Percentiles rank a stretch among this genome's conserved stretches.
Conservation (phyloP, 2,888 invertebrate species). For the Nysson spinosus region DNA sequence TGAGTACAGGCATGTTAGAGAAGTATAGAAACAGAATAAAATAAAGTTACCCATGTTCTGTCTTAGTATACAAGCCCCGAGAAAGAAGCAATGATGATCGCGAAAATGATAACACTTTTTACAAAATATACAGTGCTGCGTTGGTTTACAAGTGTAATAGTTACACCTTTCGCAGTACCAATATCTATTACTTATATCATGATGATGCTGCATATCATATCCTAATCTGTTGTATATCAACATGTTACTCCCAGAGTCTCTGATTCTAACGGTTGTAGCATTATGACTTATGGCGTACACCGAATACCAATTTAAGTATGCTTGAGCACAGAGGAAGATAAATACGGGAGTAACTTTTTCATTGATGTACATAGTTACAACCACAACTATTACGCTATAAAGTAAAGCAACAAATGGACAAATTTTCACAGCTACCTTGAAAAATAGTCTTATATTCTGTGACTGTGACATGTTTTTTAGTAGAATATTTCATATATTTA, state of each 20-base stretch:
- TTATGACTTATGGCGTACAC: slow-evolving; percentile 61
- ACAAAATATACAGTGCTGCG: slow-evolving; percentile 65
- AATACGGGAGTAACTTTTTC: slow-evolving; percentile 60
- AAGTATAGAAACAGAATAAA: slow-evolving; percentile 66
- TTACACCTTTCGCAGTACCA: slow-evolving; percentile 69
- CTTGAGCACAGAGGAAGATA: slow-evolving; percentile 64
- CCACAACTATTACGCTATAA: slow-evolving; percentile 60
- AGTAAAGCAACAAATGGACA: slow-evolving; percentile 62
- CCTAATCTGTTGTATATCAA: slow-evolving; percentile 2
- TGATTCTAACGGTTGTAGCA: slow-evolving; percentile 47
- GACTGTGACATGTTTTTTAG: background rate
- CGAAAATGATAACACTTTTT: slow-evolving; percentile 67
- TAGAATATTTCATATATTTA: too few relatives aligned
- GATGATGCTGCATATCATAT: slow-evolving; percentile 4
- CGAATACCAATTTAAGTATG: slow-evolving; percentile 69
- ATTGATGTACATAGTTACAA: slow-evolving; percentile 61
- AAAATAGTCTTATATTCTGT: slow-evolving; percentile 23
- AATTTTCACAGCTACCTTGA: slow-evolving; percentile 36
- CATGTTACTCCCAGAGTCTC: slow-evolving; percentile 27
- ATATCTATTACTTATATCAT: slow-evolving; percentile 45
- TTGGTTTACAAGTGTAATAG: slow-evolving; percentile 62
- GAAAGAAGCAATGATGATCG: slow-evolving; percentile 70
- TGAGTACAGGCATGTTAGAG: slow-evolving; percentile 65
- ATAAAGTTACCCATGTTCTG: slow-evolving; percentile 71
- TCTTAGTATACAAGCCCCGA: slow-evolving; percentile 66